Evolutionary conservation across 2,888 invertebrate genomes (phyloP), one percentile per base, ranked within the genome.

Genomic region (Andrena dorsata): DNA sequence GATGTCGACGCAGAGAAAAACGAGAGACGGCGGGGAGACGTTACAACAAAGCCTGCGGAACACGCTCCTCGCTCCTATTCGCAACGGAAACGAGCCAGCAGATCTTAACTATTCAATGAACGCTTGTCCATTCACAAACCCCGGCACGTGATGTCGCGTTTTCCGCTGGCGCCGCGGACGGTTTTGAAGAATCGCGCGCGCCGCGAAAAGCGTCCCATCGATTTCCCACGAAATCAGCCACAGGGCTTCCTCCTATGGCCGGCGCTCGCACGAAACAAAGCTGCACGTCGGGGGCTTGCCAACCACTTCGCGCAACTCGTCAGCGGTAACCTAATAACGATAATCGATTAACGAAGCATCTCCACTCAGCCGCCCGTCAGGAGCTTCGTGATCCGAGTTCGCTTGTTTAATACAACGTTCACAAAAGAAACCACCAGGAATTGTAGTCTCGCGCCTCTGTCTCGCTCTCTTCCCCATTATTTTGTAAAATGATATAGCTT

Each of bases 41-140:
- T 51, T 61, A 77, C 51, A 69, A 85, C 85, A 86, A 78, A 80
- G 74, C 71, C 41, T 23, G 47, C 70, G 20, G 47, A 73, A 64
- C 76, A 85, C 60, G 56, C 71, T 35, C 51, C 32, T 74, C 76
- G 72, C 56, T 73, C 64, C 41, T 41, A 41, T 75, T 64, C 56
- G 65, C 73, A 68, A 71, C 88, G 88, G 88, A 88, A 88, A 61
- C 76, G 60, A 78, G 81, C 79, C 83, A 68, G 61, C 64, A 81
- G 89, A 87, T 88, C 89, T 88, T 87, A 87, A 85, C 87, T 88
- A 87, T 88, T 88, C 89, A 85, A 87, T 84, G 82, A 80, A 80
- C 81, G 82, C 82, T 84, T 64, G 84, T 80, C 63, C 86, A 86
- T 87, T 88, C 86, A 81, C 75, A 56, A 41, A 35, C 58, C 20